Base-by-base conservation (phyloP, 2,888 invertebrate species). In the Pachymerium ferrugineum region DNA sequence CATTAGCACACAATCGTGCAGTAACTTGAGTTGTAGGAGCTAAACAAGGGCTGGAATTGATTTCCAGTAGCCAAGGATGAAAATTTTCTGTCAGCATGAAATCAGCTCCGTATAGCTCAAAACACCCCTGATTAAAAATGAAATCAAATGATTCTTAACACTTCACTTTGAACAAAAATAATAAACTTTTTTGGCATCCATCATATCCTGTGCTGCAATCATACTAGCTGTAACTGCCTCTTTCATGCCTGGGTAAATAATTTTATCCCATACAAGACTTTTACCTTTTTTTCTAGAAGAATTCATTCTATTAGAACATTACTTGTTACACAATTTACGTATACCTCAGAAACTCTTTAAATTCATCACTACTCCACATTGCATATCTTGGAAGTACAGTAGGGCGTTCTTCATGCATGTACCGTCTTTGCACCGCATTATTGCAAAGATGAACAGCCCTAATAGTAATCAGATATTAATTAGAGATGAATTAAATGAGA, bases 401-500 rank as follows among this genome's bases (percentile, higher is more conserved):
- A 10, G 85, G 76, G 82, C 90, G 87, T 81, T 80, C 75, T 81
- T 76, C 92, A 85, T 78, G 78, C 72, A 77, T 76, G 77, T 95
- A 96, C 82, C 92, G 91, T 79, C 91, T 90, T 82, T 97, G 97
- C 30, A 97, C 90, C 4, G 96, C 93, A 83, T 96, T 92, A 84
- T 97, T 97, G 42, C 94, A 94, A 69, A 97, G 85, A 83, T 97
- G 96, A 62, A 96, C 89, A 0, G 92, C 93, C 84, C 95, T 95
- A 81, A 96, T 94, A 79, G 93, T 16, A 12, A 19, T 8, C 14
- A 12, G 8, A 68, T 8, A 68, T 16, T 25, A 25, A 14, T 68
- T 22, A 25, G n/a, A 16, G 22, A 22, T 28, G n/a, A 14, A 19
- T 68, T 22, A 8, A 22, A 68, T 4, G 22, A 68, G 16, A 68